Evolutionary conservation across 2,888 invertebrate species (phyloP).

Genomic region (Parnassius glacialis): DNA sequence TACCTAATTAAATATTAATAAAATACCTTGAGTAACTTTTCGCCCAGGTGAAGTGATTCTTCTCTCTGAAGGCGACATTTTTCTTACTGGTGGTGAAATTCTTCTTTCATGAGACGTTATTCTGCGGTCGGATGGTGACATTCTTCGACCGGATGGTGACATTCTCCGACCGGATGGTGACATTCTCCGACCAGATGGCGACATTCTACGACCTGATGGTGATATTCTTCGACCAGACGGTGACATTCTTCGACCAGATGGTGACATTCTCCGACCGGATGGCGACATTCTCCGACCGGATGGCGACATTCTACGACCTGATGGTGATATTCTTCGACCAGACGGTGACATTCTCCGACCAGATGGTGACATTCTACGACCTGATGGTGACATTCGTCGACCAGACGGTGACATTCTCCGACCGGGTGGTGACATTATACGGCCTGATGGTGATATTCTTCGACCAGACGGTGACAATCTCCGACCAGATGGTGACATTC

Average conservation of each 20-base stretch:
- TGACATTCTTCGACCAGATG: slow-evolving; percentile 18
- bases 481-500: slow-evolving; percentile 34
- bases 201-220: slow-evolving; percentile 24
- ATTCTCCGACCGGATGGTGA: slow-evolving; percentile 28
- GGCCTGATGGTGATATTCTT: slow-evolving; percentile 33
- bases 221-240: slow-evolving; percentile 34
- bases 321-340: slow-evolving; percentile 34
- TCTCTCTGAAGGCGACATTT: slow-evolving; percentile 2
- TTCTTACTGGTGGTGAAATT: slow-evolving; percentile 31
- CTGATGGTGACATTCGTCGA: slow-evolving; percentile 28
- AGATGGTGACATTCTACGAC: slow-evolving; percentile 16
- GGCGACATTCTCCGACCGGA: slow-evolving; percentile 27
- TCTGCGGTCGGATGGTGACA: slow-evolving; percentile 32
- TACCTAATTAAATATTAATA: too few relatives aligned
- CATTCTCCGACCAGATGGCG: slow-evolving; percentile 13
- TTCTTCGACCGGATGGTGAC: slow-evolving; percentile 30
- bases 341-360: slow-evolving; percentile 28
- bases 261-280: slow-evolving; percentile 19
- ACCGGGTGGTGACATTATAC: slow-evolving; percentile 30
- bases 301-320: slow-evolving; percentile 32
- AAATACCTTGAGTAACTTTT: slow-evolving; percentile 33
- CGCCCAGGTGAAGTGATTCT: slow-evolving; percentile 35
- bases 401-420: slow-evolving; percentile 27
- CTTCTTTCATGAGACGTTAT: slow-evolving; percentile 33
- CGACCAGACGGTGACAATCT: slow-evolving; percentile 35